These are phyloP conservation scores for Nesospiza acunhae DNA, from an alignment of 2,113 vertebrate species.

Conservation along the genomic window DNA sequence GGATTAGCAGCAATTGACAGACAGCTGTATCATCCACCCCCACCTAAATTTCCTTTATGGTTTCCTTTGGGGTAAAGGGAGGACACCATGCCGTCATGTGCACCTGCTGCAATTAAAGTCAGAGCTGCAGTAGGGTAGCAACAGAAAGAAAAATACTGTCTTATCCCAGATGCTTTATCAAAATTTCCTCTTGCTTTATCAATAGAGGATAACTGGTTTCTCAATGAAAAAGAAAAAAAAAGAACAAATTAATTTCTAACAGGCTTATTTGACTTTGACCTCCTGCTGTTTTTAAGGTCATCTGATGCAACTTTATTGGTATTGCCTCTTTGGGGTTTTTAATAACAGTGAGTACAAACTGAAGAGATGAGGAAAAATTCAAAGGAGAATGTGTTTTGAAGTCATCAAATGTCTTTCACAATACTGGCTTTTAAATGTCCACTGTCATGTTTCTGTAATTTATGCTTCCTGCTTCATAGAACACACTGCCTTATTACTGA, in stretches of 20 bases:
- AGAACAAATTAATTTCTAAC: neutral
- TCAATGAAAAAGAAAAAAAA: neutral
- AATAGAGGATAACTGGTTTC: neutral
- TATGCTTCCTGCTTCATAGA: neutral
- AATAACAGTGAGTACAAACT: neutral
- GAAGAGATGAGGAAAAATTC: neutral
- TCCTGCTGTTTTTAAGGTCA: neutral
- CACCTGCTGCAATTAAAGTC: slow-evolving; percentile 84
- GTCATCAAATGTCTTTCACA: neutral
- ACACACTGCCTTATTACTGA: neutral
- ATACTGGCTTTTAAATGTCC: neutral
- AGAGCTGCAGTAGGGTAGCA: neutral
- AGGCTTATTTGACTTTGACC: neutral
- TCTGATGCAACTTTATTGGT: neutral
- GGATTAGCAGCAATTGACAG: slow-evolving; percentile 82
- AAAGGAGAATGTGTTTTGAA: neutral
- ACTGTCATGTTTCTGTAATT: neutral
- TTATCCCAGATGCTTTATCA: slow-evolving; percentile 63
- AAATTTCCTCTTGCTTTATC: neutral
- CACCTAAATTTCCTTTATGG: slow-evolving; percentile 81
- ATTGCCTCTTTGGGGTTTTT: neutral
- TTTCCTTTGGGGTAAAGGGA: slow-evolving; percentile 82
- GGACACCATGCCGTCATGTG: slow-evolving; percentile 72
- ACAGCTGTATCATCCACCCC: slow-evolving; percentile 76
- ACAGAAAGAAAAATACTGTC: slow-evolving; percentile 36